A percentile compares a stretch with the other conserved stretches of the same genome.
Evolutionary conservation across 2,888 invertebrate genomes (phyloP).

Genomic region (Antitype chi): DNA sequence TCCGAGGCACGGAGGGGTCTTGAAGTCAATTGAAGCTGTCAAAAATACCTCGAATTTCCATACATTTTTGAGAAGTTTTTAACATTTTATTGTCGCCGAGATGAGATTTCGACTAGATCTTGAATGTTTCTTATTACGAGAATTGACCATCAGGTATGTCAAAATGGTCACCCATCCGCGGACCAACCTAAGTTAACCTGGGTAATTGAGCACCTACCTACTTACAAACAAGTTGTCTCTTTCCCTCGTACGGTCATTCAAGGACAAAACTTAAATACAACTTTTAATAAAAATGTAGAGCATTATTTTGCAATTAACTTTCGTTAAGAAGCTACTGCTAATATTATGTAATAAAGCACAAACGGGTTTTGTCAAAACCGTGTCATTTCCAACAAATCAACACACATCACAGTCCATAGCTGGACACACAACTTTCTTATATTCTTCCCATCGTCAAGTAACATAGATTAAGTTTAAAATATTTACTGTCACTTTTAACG

Average conservation of each 20-base stretch:
- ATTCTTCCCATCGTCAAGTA: neutral
- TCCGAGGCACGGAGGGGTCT: too few species aligned
- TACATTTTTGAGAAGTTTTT: too few species aligned
- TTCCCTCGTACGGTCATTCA: neutral
- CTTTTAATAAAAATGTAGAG: neutral
- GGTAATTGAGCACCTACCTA: neutral
- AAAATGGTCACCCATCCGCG: too few species aligned
- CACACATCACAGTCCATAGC: neutral
- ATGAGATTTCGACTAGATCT: too few species aligned
- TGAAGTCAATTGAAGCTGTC: too few species aligned
- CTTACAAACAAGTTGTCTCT: too few species aligned
- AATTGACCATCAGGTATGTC: too few species aligned
- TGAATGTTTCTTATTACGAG: too few species aligned
- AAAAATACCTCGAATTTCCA: too few species aligned
- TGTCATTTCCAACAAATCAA: neutral
- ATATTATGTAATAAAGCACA: neutral
- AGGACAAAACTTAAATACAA: neutral
- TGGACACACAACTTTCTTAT: neutral
- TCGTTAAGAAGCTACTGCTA: too few species aligned
- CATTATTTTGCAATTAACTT: neutral
- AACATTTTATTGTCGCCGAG: too few species aligned
- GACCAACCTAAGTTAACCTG: too few species aligned
- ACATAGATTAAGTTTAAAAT: neutral
- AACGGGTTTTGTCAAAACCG: neutral
- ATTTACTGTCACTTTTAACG: neutral